These are phyloP conservation scores for Sylvietta virens DNA, from an alignment of 2,113 vertebrate genomes.

Conservation along the genomic window DNA sequence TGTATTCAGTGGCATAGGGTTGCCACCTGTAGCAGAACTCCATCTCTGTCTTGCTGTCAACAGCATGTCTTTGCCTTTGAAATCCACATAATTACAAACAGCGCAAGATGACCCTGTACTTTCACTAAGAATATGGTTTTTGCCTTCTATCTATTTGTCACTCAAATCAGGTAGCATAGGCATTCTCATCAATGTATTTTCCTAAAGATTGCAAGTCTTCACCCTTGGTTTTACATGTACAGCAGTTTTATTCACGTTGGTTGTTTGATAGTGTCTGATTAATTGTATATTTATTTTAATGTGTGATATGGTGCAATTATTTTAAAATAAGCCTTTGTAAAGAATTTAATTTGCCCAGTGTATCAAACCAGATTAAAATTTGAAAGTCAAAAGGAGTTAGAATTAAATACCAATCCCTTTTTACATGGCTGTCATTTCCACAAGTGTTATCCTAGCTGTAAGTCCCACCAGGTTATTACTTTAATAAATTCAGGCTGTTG, in stretches of 20 bases:
- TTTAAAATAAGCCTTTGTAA: slow-evolving; percentile 22
- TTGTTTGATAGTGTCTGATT: background rate
- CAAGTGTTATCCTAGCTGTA: background rate
- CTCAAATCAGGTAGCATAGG: background rate
- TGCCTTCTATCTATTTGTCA: background rate
- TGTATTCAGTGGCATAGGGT: background rate
- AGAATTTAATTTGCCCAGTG: background rate
- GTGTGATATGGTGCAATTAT: slow-evolving; percentile 32
- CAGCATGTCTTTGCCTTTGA: background rate
- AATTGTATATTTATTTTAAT: slow-evolving; percentile 60
- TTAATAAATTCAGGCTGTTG: background rate
- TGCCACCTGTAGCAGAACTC: background rate
- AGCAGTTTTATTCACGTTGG: background rate
- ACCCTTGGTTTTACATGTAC: background rate
- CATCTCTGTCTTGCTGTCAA: background rate
- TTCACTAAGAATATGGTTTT: background rate
- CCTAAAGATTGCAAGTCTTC: background rate
- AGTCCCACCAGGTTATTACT: background rate
- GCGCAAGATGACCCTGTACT: background rate
- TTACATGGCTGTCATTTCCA: background rate
- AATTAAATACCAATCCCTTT: background rate
- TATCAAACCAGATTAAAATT: background rate
- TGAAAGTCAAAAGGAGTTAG: background rate
- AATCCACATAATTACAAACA: background rate
- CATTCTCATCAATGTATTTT: background rate